These are phyloP conservation scores for Rosalia funebris DNA, from an alignment of 2,888 invertebrate species.

Conservation along the genomic window DNA sequence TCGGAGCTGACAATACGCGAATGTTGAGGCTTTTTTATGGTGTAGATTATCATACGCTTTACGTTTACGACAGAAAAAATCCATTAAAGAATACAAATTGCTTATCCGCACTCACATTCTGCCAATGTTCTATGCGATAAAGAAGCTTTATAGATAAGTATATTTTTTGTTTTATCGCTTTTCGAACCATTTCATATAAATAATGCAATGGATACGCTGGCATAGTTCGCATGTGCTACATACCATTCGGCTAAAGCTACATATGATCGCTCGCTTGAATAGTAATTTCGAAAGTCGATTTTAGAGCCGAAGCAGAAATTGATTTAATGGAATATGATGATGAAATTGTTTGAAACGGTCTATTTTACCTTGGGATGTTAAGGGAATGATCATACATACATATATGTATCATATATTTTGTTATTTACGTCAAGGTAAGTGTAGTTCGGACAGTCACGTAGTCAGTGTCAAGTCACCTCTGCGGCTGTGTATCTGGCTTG, in stretches of 20 bases:
- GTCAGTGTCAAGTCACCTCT: too few species aligned
- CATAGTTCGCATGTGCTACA: not conserved
- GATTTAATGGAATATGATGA: too few species aligned
- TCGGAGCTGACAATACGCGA: conserved; percentile 38
- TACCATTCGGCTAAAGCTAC: not conserved
- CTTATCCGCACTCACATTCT: conserved; percentile 46
- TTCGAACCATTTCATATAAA: conserved; percentile 25
- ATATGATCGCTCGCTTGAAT: not conserved
- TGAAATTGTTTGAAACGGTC: too few species aligned
- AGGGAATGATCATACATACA: too few species aligned
- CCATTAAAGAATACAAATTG: conserved; percentile 53
- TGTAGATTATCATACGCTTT: conserved; percentile 51
- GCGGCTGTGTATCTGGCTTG: too few species aligned
- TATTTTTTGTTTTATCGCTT: conserved; percentile 28
- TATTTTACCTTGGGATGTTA: too few species aligned
- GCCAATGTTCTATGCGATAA: conserved; percentile 38
- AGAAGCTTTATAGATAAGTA: conserved; percentile 29
- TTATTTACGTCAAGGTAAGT: too few species aligned
- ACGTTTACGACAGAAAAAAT: conserved; percentile 52
- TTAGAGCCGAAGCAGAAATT: too few species aligned
- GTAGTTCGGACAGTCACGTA: too few species aligned
- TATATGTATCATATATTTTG: too few species aligned
- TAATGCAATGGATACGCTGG: conserved; percentile 12
- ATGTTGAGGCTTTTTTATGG: conserved; percentile 41
- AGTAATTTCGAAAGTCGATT: too few species aligned